Evolutionary conservation across 2,888 invertebrate genomes (phyloP).

Genomic region (Eupsilia transversa): DNA sequence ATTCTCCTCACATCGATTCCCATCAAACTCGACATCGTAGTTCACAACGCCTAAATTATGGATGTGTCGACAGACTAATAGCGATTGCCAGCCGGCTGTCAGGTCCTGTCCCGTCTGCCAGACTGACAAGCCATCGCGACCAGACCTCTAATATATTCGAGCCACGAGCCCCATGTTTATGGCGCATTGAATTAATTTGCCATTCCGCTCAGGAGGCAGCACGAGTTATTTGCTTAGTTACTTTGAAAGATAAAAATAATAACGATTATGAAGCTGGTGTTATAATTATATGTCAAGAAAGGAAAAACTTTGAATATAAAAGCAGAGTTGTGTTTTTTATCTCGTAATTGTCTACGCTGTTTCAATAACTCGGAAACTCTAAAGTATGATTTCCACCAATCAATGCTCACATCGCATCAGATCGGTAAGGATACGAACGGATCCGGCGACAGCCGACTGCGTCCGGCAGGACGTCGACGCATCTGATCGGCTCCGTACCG

Average conservation of each 20-base stretch:
- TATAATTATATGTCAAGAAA: background rate
- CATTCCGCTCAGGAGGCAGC: conserved; percentile 37
- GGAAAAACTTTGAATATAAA: background rate
- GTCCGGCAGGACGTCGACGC: too few relatives aligned
- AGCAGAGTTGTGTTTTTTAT: background rate
- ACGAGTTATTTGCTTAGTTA: conserved; percentile 23
- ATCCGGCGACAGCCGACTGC: too few relatives aligned
- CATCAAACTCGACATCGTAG: background rate
- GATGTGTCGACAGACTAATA: conserved; percentile 30
- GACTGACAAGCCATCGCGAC: conserved; percentile 41
- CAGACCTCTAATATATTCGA: conserved; percentile 57
- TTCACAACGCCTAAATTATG: conserved; percentile 29
- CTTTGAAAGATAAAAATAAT: conserved; percentile 37
- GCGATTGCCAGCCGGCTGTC: conserved; percentile 31
- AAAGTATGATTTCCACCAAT: too few relatives aligned
- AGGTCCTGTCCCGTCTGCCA: conserved; percentile 16
- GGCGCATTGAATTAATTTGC: conserved; percentile 57
- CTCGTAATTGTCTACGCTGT: background rate
- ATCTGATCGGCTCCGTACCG: too few relatives aligned
- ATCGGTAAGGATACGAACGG: too few relatives aligned
- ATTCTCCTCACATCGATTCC: conserved; percentile 1
- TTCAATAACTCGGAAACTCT: background rate
- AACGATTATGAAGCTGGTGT: background rate
- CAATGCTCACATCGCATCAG: too few relatives aligned
- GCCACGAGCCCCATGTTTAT: conserved; percentile 46